Conservation (phyloP, 2,797 vertebrate species). For the Alca torda region DNA sequence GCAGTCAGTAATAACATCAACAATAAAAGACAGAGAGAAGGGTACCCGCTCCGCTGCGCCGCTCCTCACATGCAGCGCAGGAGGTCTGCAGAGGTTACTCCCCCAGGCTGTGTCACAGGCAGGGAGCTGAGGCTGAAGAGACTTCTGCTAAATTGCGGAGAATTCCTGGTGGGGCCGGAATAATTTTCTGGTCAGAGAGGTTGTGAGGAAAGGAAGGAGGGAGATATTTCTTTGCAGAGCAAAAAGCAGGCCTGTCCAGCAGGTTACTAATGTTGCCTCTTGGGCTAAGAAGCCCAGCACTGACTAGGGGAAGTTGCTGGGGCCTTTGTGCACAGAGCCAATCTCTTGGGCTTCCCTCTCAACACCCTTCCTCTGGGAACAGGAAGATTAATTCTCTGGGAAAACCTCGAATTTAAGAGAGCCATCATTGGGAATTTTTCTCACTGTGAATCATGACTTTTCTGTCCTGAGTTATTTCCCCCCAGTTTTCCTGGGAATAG, state of each 20-base stretch:
- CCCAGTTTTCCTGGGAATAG: background rate
- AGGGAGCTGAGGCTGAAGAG: background rate
- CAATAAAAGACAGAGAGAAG: background rate
- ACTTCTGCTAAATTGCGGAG: background rate
- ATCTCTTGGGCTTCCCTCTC: background rate
- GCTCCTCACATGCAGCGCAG: background rate
- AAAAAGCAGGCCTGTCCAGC: background rate
- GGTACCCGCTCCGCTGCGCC: rapidly evolving
- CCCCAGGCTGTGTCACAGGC: background rate
- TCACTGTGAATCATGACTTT: background rate
- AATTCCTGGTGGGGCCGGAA: background rate
- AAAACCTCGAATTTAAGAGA: background rate
- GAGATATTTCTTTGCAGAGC: background rate
- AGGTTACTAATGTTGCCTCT: background rate
- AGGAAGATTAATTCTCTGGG: background rate
- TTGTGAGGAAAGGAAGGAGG: background rate
- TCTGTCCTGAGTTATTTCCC: background rate
- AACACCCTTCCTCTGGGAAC: background rate
- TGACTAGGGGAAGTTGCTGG: background rate
- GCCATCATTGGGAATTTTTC: background rate
- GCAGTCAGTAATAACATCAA: background rate
- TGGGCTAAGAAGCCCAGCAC: background rate
- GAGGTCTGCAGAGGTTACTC: background rate
- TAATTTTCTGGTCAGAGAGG: background rate
- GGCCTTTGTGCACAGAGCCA: background rate